phyloP scores from a whole-genome alignment of 30 jellyfish, hydroid and myxozoan species.

The Aurelia aurita region DNA sequence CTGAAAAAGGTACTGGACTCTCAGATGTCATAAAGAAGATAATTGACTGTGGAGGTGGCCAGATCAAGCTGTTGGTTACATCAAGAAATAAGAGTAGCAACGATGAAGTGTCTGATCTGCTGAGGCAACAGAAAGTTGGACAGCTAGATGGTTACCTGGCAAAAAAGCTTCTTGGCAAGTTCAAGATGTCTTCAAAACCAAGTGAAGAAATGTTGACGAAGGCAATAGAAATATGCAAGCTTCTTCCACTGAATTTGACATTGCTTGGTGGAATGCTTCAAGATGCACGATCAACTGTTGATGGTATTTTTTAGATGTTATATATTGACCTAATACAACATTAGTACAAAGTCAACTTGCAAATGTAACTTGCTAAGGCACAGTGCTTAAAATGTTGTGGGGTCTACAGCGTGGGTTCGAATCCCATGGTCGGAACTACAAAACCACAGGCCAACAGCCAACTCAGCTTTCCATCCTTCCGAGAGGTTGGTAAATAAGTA shows the following conservation, averaged over 20 bases:
- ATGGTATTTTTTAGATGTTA: too few relatives aligned
- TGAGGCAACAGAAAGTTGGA: constrained; percentile 28
- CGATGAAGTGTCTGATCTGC: not conserved
- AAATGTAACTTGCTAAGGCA: too few relatives aligned
- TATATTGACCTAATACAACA: too few relatives aligned
- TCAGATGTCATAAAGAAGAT: constrained; percentile 24
- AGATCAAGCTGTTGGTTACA: constrained; percentile 21
- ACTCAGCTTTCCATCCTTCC: too few relatives aligned
- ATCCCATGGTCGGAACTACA: too few relatives aligned
- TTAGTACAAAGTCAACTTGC: too few relatives aligned
- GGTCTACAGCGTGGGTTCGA: too few relatives aligned
- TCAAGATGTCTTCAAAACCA: constrained; percentile 31
- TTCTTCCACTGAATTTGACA: constrained; percentile 24
- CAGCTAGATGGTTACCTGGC: constrained; percentile 42
- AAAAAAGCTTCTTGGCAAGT: not conserved
- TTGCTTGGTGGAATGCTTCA: constrained; percentile 57
- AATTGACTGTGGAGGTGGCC: constrained; percentile 27
- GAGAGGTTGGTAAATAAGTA: too few relatives aligned
- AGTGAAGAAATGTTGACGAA: constrained; percentile 8
- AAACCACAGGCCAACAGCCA: too few relatives aligned
- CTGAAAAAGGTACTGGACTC: not conserved
- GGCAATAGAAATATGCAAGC: constrained; percentile 38
- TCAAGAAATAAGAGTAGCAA: constrained; percentile 29
- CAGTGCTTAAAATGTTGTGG: too few relatives aligned
- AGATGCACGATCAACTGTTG: not conserved